Evolutionary conservation across 2,888 invertebrate species (phyloP), one percentile per base, ranked within the genome.

Genomic region (Pollenia griseotomentosa): DNA sequence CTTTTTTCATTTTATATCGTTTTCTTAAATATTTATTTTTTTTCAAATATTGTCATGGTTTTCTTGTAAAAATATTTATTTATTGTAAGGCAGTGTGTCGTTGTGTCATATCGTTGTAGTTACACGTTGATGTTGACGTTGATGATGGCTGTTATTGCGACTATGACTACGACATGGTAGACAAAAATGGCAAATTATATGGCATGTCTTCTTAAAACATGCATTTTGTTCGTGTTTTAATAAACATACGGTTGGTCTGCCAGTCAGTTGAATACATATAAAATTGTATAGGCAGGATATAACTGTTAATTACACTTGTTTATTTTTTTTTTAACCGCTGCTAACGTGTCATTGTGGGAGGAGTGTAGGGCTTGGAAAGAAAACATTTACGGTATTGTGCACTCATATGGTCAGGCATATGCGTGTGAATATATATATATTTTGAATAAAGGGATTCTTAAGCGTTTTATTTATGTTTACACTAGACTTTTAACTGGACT

Each of bases 61-160:
- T 81, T 74, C 66, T 81, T 75, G 48, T 19, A 48, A 77, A 77
- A 75, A 70, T 83, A 70, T 70, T 61, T 77, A 73, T 85, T 73
- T 85, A 66, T 82, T 84, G 48, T 83, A 82, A 86, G 79, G 57
- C 79, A 83, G 53, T 79, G 83, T 86, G 83, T 75, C 80, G 75
- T 71, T 79, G 51, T 78, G 59, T 44, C 70, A 53, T 63, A 71
- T 9, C 19, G n/a, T 59, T 85, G 57, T 71, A 77, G 65, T 90
- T 90, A 88, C 89, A 90, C 86, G 86, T 33, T 82, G 74, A 85
- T 77, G 66, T 83, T 80, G 74, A 83, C 80, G 75, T 86, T 86
- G 88, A 88, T 83, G 83, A 86, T 83, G 74, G 75, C 83, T 84
- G 80, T 84, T 86, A 85, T 86, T 88, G 88, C 88, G 84, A 71